Evolutionary conservation across 2,113 vertebrate species (phyloP), one percentile per base, ranked within the genome.

Genomic region (Emydura subglobosa): DNA sequence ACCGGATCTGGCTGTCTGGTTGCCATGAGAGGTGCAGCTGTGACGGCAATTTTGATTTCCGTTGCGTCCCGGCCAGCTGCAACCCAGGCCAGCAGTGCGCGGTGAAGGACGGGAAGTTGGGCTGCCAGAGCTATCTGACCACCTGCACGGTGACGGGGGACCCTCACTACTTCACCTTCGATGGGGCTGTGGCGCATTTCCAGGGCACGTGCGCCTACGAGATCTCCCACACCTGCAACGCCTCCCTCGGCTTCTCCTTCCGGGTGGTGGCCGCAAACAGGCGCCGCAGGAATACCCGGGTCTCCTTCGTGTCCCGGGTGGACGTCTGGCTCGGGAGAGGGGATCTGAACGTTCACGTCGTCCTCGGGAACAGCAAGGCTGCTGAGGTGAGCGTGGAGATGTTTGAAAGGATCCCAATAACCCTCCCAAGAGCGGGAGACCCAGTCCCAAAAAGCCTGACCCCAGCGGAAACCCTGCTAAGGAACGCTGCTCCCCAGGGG

Each of bases 131-230:
- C 31, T 21, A 50, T 14, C 84, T 97, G 95, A 91, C 97, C 86
- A 98, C 96, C 59, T 99, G 98, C 95, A 96, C 81, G 0, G 97
- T 97, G 31, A 98, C 96, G 2, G 98, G 98, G 0, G 98, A 98
- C 82, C 98, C 98, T 3, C 98, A 99, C 86, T 98, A 98, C 96
- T 59, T 97, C 94, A 98, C 98, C 1, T 99, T 98, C 7, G 98
- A 99, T 25, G 98, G 98, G 14, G 97, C 98, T 3, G 22, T 98
- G 61, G 94, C 96, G n/a, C 97, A 98, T 95, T 98, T 98, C 74
- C 96, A 98, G 97, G 98, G 98, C 11, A 98, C 98, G 54, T 99
- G 99, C 42, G 96, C 97, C 42, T 99, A 99, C 19, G 79, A 97
- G 87, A 93, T 99, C 31, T 11, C 97, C 11, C 93, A 97, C 76